Conservation (phyloP, 1,140 invertebrate species). For the Manduca sexta region DNA sequence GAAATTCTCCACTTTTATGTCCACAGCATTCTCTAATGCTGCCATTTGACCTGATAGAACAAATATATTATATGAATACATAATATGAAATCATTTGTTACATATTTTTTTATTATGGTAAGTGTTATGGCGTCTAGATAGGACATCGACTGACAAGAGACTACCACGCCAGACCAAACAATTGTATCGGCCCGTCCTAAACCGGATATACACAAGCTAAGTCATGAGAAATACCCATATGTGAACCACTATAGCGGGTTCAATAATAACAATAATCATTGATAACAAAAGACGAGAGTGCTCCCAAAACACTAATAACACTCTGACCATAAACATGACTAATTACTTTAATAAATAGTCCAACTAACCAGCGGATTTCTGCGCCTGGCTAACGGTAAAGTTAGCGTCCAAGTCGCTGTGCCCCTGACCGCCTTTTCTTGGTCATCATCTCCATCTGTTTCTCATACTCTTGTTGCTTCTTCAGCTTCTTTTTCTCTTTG, state of each 20-base stretch:
- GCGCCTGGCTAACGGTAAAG: slow-evolving; percentile 97
- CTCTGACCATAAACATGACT: neutral
- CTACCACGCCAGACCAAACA: neutral
- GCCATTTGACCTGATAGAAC: slow-evolving; percentile 78
- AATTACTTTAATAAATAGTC: neutral
- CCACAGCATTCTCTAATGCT: slow-evolving; percentile 94
- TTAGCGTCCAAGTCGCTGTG: slow-evolving; percentile 93
- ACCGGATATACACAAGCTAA: neutral
- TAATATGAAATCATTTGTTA: no score
- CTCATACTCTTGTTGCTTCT: slow-evolving; percentile 94
- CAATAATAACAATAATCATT: neutral
- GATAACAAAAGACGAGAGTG: neutral
- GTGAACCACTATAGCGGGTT: neutral
- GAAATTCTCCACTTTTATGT: slow-evolving; percentile 99
- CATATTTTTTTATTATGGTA: no score
- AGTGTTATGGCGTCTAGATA: no score
- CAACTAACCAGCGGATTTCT: slow-evolving; percentile 81
- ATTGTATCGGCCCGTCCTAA: no score
- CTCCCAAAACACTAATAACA: no score
- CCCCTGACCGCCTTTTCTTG: slow-evolving; percentile 90
- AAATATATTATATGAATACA: neutral
- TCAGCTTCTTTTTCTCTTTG: slow-evolving; percentile 96
- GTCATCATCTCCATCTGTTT: slow-evolving; percentile 91
- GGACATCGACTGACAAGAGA: no score
- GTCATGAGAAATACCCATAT: neutral